A percentile compares a stretch with the other conserved stretches of the same genome.
Conservation (phyloP, 1,140 invertebrate species). For the Drosophila pectinifera region DNA sequence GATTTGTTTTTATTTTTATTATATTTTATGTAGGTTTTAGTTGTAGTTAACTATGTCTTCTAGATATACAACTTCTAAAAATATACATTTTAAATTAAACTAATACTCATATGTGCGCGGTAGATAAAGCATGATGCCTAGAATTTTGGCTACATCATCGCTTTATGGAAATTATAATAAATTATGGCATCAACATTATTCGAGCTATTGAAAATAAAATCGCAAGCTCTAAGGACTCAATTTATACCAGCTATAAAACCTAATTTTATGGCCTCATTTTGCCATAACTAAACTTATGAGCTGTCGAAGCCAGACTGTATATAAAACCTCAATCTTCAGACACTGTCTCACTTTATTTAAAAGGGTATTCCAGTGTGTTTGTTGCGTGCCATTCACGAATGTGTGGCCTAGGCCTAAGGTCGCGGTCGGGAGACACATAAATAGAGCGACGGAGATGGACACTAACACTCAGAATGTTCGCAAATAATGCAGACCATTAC, state of each 20-base stretch:
- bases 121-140: too few species aligned
- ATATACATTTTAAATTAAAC: too few species aligned
- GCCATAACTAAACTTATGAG: not conserved
- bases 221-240: not conserved
- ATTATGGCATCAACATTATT: not conserved
- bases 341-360: not conserved
- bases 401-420: conserved; percentile 2
- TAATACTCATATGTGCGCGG: too few species aligned
- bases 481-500: conserved; percentile 78
- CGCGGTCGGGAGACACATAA: conserved; percentile 6
- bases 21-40: too few species aligned
- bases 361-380: conserved; percentile 26
- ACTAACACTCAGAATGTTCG: conserved; percentile 57
- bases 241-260: not conserved
- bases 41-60: too few species aligned
- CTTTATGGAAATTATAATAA: not conserved
- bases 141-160: too few species aligned
- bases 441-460: conserved; percentile 30
- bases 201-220: not conserved
- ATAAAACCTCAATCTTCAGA: conserved; percentile 6
- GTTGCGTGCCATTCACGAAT: conserved; percentile 49
- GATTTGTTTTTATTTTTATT: too few species aligned
- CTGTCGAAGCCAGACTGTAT: conserved; percentile 9
- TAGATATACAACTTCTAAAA: too few species aligned
- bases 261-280: not conserved